Percentiles rank a stretch among this genome's conserved stretches.
Evolutionary conservation across 2,888 invertebrate genomes (phyloP).

Genomic region (Patella depressa): DNA sequence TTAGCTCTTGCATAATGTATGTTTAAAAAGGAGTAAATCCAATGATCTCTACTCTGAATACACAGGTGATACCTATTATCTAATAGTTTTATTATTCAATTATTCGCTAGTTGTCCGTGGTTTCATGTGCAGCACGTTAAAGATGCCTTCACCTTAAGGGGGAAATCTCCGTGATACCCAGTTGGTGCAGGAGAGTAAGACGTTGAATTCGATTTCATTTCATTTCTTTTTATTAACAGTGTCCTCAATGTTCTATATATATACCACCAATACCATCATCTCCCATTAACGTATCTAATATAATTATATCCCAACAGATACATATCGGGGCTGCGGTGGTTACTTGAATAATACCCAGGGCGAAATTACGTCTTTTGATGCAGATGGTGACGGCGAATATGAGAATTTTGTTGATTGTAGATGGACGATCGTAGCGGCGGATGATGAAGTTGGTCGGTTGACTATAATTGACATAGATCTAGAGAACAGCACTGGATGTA

Average conservation of each 20-base stretch:
- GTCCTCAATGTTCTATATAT: too few species aligned
- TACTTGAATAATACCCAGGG: constrained; percentile 49
- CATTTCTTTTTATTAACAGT: too few species aligned
- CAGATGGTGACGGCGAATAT: constrained; percentile 73
- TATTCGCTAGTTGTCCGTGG: too few species aligned
- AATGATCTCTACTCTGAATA: too few species aligned
- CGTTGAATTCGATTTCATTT: too few species aligned
- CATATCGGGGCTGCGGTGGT: constrained; percentile 67
- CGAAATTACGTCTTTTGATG: constrained; percentile 56
- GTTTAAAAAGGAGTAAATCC: not conserved
- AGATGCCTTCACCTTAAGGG: not conserved
- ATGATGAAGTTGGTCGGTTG: constrained; percentile 61
- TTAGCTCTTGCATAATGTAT: too few species aligned
- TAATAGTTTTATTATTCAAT: too few species aligned
- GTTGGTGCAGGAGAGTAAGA: constrained; percentile 61
- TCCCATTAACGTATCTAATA: too few species aligned
- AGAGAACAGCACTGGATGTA: constrained; percentile 74
- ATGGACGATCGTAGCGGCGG: constrained; percentile 78
- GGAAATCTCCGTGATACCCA: constrained; percentile 72
- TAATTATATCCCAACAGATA: constrained; percentile 38
- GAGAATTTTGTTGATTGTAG: constrained; percentile 82
- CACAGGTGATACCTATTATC: too few species aligned
- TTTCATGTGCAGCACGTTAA: too few species aligned
- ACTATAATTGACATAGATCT: constrained; percentile 73
- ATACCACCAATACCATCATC: too few species aligned